Evolutionary conservation across 2,888 invertebrate species (phyloP), one percentile per base, ranked within the genome.

Genomic region (Cyaniris semiargus): DNA sequence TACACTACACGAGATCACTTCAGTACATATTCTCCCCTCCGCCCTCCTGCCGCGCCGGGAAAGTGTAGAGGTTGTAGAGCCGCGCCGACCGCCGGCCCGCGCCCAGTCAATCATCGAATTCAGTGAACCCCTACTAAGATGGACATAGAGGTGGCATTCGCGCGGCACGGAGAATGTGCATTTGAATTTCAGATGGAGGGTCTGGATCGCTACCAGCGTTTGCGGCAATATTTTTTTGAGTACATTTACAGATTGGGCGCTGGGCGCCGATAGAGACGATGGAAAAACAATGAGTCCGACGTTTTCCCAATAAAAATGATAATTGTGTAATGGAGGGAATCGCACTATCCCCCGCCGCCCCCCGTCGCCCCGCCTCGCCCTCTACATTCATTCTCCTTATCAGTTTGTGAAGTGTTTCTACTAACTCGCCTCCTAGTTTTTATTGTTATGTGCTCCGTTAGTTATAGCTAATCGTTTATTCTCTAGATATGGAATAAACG

Each of bases 141-240:
- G 8, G 18, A 15, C 7, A 38, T 38, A 76, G 71, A 34, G 71
- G 76, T n/a, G 70, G 10, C 23, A 56, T 71, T 76, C 27, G 71
- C 76, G 18, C 15, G 23, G 31, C 78, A 78, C 77, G 75, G 78
- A 76, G 84, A 81, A 83, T 82, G 83, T 81, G 81, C 82, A 88
- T 88, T 87, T 88, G 87, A 87, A 88, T 83, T 88, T 86, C 86
- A 85, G 85, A 88, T 88, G 85, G 78, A 78, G 82, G 80, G 80
- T 81, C 80, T 82, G 83, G 83, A 81, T 27, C 56, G 78, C 81
- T 81, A 90, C 91, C 90, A 91, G 87, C 85, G 84, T 86, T 84
- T 84, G 85, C 83, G 85, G 85, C 82, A 83, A 86, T 87, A 86
- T 87, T 88, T 87, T 89, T 89, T 89, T 88, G 84, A 87, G 87